phyloP scores from a whole-genome alignment of 2,113 vertebrate species.

The Chunga burmeisteri region DNA sequence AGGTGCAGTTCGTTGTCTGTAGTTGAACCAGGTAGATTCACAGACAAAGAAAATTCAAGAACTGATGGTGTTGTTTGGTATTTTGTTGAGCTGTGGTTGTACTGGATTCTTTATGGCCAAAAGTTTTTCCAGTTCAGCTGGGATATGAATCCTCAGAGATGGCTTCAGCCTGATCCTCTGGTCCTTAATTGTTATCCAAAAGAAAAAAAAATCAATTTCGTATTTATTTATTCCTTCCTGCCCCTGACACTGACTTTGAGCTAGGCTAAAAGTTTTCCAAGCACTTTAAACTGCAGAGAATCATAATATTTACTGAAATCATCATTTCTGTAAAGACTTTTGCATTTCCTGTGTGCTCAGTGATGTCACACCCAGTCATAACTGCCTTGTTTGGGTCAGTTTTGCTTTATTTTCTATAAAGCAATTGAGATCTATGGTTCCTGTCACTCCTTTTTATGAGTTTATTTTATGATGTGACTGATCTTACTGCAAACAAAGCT shows the following conservation, averaged over 20 bases:
- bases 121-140: neutral
- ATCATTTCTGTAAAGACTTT: neutral
- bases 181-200: neutral
- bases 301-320: neutral
- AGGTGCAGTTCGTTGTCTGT: neutral
- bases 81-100: neutral
- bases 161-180: neutral
- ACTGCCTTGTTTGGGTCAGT: neutral
- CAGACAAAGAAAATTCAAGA: neutral
- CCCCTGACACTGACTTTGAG: neutral
- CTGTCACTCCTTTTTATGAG: neutral
- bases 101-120: neutral
- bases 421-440: neutral
- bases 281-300: neutral
- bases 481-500: conserved; percentile 7
- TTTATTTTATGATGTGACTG: neutral
- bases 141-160: neutral
- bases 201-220: neutral
- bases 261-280: neutral
- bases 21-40: neutral
- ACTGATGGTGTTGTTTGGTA: neutral
- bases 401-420: conserved; percentile 21
- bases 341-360: neutral
- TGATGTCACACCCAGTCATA: neutral
- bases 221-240: neutral